Base-by-base conservation (phyloP, 2,888 invertebrate species). In the Steinernema carpocapsae region DNA sequence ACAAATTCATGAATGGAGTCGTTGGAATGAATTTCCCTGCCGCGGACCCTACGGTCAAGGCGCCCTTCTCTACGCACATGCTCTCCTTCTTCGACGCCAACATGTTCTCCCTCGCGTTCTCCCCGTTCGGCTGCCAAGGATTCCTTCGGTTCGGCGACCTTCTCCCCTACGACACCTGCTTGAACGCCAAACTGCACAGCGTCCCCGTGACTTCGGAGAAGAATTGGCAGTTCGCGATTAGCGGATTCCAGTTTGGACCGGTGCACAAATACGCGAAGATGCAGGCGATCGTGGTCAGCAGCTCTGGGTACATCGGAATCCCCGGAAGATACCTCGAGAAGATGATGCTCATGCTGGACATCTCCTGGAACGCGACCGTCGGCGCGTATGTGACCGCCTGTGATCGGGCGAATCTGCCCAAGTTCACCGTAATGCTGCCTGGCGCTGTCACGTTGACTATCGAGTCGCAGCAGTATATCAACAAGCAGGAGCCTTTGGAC, bases 301-400 rank as follows among this genome's bases (percentile, higher is more conserved):
- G 24, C 56, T 24, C 56, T 3, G 56, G 56, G 24, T 56, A 56
- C 26, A 56, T 56, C 26, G 56, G 56, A 3, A 7, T 56, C 24
- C 56, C 56, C 26, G 26, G 26, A 17, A 10, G 26, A 26, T 4
- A 56, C 22, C 22, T 56, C 6, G 26, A 10, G 56, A 56, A 26
- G 26, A 56, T 56, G 56, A 56, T 56, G 56, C 14, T 3, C 12
- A 24, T 56, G 6, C 7, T 17, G 24, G 26, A 56, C 24, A 24
- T 26, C 4, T 26, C 56, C 6, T 56, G 56, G 56, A 56, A 56
- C 17, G 56, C 22, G 56, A 56, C 56, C 56, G 56, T 56, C 26
- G 56, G 56, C 22, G 56, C 56, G 24, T 56, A 56, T 26, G 56
- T 56, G n/a, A 56, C 56, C 22, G 56, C 56, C 24, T 56, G 56